phyloP scores from a whole-genome alignment of 1,140 invertebrate genomes.

The Drosophila sturtevanti region DNA sequence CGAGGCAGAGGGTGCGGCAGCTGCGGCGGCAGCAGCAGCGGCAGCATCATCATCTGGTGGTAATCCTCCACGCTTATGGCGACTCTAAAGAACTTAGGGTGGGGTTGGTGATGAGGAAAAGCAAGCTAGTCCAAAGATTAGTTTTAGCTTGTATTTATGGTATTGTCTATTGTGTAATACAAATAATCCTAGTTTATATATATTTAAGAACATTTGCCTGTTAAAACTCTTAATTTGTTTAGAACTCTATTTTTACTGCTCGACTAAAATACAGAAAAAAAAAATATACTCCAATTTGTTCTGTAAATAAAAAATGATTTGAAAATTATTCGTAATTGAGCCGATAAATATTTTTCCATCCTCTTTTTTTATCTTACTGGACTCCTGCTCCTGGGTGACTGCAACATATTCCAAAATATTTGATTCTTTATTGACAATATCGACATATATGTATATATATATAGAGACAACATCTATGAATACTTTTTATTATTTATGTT shows the following conservation, averaged over 20 bases:
- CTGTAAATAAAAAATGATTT: background rate
- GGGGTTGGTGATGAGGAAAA: too few relatives aligned
- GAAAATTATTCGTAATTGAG: background rate
- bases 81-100: conserved; percentile 39
- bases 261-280: background rate
- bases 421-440: too few relatives aligned
- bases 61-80: conserved; percentile 43
- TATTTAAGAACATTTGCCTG: background rate
- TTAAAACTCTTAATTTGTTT: background rate
- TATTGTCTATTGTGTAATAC: conserved; percentile 39
- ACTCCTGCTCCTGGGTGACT: too few relatives aligned
- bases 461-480: background rate
- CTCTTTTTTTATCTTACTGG: too few relatives aligned
- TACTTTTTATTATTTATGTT: background rate
- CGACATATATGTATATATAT: background rate
- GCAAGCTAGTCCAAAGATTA: conserved; percentile 31
- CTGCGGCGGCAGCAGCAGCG: conserved; percentile 81
- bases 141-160: background rate
- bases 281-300: background rate
- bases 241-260: background rate
- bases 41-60: background rate
- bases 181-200: background rate
- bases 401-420: too few relatives aligned
- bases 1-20: conserved; percentile 72
- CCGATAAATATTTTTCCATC: too few relatives aligned